Evolutionary conservation across 2,797 vertebrate species (phyloP).

Genomic region (Arremon brunneinucha): DNA sequence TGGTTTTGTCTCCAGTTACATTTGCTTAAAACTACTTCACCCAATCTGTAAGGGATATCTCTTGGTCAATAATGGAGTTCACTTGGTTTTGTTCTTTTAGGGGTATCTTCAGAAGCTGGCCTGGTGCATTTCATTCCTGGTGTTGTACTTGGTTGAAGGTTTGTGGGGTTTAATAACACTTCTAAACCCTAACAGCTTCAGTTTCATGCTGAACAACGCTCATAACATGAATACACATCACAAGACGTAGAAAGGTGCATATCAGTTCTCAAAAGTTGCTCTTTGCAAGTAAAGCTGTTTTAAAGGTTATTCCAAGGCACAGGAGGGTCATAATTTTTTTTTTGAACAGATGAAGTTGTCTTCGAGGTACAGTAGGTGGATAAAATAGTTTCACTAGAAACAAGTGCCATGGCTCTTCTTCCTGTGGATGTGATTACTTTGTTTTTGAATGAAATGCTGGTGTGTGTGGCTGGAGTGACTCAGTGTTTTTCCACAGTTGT

Average conservation of each 20-base stretch:
- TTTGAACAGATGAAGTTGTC: not conserved
- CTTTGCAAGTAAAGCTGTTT: not conserved
- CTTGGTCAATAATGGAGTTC: not conserved
- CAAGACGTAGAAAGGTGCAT: not conserved
- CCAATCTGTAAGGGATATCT: not conserved
- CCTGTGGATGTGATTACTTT: not conserved
- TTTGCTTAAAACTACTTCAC: not conserved
- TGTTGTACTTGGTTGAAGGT: not conserved
- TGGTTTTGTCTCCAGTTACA: not conserved
- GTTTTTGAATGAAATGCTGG: not conserved
- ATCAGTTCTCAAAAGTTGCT: not conserved
- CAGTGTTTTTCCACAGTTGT: not conserved
- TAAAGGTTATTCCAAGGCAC: not conserved
- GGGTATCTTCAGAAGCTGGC: not conserved
- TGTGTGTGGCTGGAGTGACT: slow-evolving; percentile 42
- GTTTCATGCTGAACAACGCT: not conserved
- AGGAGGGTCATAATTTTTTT: not conserved
- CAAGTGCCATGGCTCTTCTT: not conserved
- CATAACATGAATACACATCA: not conserved
- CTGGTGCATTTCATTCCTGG: not conserved
- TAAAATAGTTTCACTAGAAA: not conserved
- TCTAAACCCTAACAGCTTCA: not conserved
- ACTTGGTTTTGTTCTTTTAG: not conserved
- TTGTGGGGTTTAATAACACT: not conserved
- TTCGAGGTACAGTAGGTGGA: not conserved